Evolutionary conservation across 2,797 vertebrate species (phyloP).

Genomic region (Chloroceryle inda): DNA sequence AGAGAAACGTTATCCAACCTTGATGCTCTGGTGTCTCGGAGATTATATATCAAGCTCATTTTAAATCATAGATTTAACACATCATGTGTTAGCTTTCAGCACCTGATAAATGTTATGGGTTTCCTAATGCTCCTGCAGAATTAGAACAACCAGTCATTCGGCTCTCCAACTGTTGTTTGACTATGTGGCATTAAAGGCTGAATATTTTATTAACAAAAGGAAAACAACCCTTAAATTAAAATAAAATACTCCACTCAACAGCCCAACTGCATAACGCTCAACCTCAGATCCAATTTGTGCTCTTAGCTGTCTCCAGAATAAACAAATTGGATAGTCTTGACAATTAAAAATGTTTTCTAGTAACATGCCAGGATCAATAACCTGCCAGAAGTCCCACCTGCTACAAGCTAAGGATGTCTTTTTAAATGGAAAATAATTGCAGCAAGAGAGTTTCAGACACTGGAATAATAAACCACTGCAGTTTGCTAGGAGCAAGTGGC

Average conservation of each 20-base stretch:
- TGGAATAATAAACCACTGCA: not conserved
- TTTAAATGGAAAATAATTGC: not conserved
- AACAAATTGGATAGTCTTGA: not conserved
- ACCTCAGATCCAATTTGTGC: not conserved
- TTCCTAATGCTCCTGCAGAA: conserved; percentile 33
- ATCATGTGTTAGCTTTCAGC: conserved; percentile 53
- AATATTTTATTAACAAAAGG: conserved; percentile 49
- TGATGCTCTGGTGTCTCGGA: conserved; percentile 12
- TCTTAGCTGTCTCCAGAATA: not conserved
- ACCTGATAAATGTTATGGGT: conserved; percentile 51
- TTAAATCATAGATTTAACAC: conserved; percentile 54
- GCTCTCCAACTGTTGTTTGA: conserved; percentile 45
- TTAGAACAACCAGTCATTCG: not conserved
- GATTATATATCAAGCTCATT: conserved; percentile 26
- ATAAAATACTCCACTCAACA: not conserved
- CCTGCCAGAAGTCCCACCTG: not conserved
- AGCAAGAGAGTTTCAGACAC: not conserved
- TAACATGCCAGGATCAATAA: not conserved
- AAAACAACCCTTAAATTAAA: conserved; percentile 27
- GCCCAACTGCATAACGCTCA: not conserved
- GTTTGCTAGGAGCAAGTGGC: not conserved
- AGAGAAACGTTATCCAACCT: conserved; percentile 43
- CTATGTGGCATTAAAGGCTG: conserved; percentile 19
- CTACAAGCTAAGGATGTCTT: not conserved
- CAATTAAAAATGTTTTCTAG: not conserved